Percentiles rank a stretch among this genome's conserved stretches.
phyloP scores from a whole-genome alignment of 2,888 invertebrate species.

The Agrochola litura region DNA sequence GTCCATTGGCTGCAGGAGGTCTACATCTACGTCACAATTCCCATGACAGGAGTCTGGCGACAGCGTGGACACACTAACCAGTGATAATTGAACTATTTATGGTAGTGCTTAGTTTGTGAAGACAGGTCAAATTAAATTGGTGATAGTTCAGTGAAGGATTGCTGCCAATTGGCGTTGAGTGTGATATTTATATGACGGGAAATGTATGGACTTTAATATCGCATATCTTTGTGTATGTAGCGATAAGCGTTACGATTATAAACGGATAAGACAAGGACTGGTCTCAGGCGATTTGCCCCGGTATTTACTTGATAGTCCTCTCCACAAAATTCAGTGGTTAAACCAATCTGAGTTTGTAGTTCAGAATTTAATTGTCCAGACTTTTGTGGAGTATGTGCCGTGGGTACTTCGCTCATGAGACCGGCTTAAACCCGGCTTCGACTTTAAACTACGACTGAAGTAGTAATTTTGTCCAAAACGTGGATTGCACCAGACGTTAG shows the following conservation, averaged over 20 bases:
- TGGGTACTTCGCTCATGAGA: constrained; percentile 17
- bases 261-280: constrained; percentile 49
- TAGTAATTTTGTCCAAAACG: constrained; percentile 35
- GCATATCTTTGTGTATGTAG: constrained; percentile 57
- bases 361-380: not conserved
- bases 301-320: not conserved
- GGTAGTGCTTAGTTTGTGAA: constrained; percentile 52
- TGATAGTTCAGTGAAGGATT: constrained; percentile 55
- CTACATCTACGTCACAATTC: constrained; percentile 87
- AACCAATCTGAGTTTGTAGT: not conserved
- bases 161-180: constrained; percentile 51
- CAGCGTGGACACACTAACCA: constrained; percentile 64
- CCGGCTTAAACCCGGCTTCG: constrained; percentile 49
- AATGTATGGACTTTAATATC: constrained; percentile 48
- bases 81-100: constrained; percentile 61
- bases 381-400: not conserved
- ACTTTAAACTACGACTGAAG: constrained; percentile 47
- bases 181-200: constrained; percentile 47
- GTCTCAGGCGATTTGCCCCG: constrained; percentile 27
- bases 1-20: constrained; percentile 84
- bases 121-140: constrained; percentile 50
- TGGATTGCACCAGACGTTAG: constrained; percentile 33
- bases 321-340: constrained; percentile 5
- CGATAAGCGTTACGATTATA: constrained; percentile 43
- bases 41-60: constrained; percentile 81